Conservation (phyloP, 2,888 invertebrate species). For the Osedax fenrisi region DNA sequence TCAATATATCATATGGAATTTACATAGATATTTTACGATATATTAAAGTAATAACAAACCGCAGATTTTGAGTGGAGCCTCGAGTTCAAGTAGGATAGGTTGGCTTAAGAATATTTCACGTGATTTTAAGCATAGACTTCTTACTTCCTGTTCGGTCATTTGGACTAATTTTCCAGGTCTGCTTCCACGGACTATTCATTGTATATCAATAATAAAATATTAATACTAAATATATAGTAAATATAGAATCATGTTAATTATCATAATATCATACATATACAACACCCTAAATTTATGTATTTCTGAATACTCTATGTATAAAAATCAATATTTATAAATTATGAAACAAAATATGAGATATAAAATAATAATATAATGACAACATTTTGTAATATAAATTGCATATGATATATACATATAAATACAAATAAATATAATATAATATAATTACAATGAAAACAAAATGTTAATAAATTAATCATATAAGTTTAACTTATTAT, state of each 20-base stretch:
- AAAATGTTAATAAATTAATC: too few species aligned
- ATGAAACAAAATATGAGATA: neutral
- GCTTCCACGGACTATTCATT: conserved; percentile 60
- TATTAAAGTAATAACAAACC: too few species aligned
- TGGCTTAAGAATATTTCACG: conserved; percentile 57
- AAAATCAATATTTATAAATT: too few species aligned
- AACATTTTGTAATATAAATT: too few species aligned
- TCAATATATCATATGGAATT: too few species aligned
- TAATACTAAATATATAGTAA: neutral
- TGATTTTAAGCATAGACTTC: conserved; percentile 53
- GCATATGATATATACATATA: too few species aligned
- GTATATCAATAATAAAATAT: neutral
- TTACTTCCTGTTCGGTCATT: conserved; percentile 55
- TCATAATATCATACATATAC: neutral
- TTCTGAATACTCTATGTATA: too few species aligned
- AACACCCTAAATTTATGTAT: too few species aligned
- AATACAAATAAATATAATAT: too few species aligned
- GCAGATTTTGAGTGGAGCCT: conserved; percentile 57
- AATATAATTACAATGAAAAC: too few species aligned
- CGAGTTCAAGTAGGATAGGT: conserved; percentile 56
- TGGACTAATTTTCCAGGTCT: conserved; percentile 65
- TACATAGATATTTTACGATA: too few species aligned
- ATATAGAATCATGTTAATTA: neutral
- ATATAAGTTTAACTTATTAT: too few species aligned
- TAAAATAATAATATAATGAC: neutral